Evolutionary conservation across 30 jellyfish, hydroid and myxozoan species (phyloP), one percentile per base, ranked within the genome.

Genomic region (Hydractinia symbiolongicarpus): DNA sequence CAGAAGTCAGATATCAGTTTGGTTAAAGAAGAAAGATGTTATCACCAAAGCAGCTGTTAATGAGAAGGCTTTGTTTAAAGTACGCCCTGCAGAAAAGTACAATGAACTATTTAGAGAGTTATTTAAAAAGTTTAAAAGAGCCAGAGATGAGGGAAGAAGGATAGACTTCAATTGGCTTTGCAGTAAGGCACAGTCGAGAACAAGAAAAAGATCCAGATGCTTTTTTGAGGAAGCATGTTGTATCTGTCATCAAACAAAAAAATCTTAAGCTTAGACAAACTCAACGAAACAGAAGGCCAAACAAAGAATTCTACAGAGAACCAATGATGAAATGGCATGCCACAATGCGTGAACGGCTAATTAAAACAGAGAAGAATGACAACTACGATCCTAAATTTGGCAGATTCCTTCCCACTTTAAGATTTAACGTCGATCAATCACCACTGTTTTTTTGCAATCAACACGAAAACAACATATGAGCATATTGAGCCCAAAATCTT

Each of bases 341-440:
- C 73, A 67, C 54, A 6, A 49, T 81, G 53, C 75, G 89, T 9
- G 89, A 82, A 54, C 50, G 53, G 76, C 50, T 82, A 52, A 72
- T 82, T 10, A 82, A 82, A 73, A 8, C 89, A 44, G 89, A 64
- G 9, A 21, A 52, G 17, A 72, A 69, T 50, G 30, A 82, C 17
- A 15, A 88, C 8, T 82, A 72, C 82, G 89, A 82, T 56, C 15
- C 21, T 16, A 82, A 82, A 60, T 82, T 88, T 88, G 89, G 88
- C 9, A 77, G 89, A 9, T 82, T 82, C 54, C 55, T 55, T 10
- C 88, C 91, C 17, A 30, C 52, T 6, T 9, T 21, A 16, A 83
- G 89, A 83, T 40, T 54, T 30, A 83, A 83, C 76, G 91, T 83
- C 9, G 91, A 83, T 75, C 90, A 83, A 83, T 64, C 76, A 7